Evolutionary conservation across 2,797 vertebrate genomes (phyloP).

Genomic region (Acipenser oxyrinchus): DNA sequence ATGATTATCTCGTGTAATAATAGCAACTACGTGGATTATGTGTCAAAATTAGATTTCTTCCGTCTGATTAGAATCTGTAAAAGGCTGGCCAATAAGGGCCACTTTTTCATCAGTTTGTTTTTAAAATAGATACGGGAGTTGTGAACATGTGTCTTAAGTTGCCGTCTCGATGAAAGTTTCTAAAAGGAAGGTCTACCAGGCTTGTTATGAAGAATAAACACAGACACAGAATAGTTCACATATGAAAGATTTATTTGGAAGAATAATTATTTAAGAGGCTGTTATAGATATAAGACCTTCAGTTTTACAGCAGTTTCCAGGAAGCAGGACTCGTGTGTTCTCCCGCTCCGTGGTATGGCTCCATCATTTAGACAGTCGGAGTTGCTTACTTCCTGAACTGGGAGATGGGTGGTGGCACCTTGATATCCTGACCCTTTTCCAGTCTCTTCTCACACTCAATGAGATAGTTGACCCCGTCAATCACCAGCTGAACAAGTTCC

Average conservation of each 20-base stretch:
- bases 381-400: constrained; percentile 61
- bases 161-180: background rate
- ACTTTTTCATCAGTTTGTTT: background rate
- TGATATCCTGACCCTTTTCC: constrained; percentile 73
- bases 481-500: constrained; percentile 71
- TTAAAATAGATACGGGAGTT: background rate
- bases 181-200: background rate
- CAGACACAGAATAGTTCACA: constrained; percentile 9
- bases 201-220: constrained; percentile 4
- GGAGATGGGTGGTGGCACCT: constrained; percentile 57
- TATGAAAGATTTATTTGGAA: constrained; percentile 41
- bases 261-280: constrained; percentile 8
- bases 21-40: too few species aligned
- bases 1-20: too few species aligned
- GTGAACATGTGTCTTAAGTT: background rate
- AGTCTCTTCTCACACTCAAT: constrained; percentile 75
- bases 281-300: constrained; percentile 33
- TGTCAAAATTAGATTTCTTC: too few species aligned
- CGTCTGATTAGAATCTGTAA: too few species aligned
- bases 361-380: constrained; percentile 8
- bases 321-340: constrained; percentile 29
- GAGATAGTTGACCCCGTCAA: constrained; percentile 72
- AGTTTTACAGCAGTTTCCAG: constrained; percentile 23
- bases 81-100: too few species aligned
- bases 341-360: constrained; percentile 14